A percentile compares a stretch with the other conserved stretches of the same genome.
Conservation (phyloP, 2,113 vertebrate genomes). For the Apteryx owenii region DNA sequence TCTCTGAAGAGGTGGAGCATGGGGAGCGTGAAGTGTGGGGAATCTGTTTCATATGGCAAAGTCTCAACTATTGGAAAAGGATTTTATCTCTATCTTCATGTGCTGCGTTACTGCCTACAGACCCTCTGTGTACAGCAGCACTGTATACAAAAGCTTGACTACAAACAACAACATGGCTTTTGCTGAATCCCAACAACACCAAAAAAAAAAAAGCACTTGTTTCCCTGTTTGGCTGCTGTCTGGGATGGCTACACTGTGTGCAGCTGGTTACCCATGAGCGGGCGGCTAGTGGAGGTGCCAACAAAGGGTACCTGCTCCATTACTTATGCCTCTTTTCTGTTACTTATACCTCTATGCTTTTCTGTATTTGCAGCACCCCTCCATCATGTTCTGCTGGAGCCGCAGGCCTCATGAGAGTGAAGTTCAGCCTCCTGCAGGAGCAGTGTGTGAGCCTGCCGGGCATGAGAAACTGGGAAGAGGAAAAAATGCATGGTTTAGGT, state of each 20-base stretch:
- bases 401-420: not conserved
- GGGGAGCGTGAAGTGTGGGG: not conserved
- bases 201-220: not conserved
- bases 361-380: not conserved
- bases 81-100: not conserved
- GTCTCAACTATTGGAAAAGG: not conserved
- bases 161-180: not conserved
- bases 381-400: not conserved
- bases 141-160: not conserved
- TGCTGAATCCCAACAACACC: accelerated
- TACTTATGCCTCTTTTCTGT: not conserved
- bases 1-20: not conserved
- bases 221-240: not conserved
- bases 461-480: not conserved
- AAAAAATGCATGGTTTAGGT: not conserved
- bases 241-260: accelerated
- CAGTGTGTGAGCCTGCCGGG: not conserved
- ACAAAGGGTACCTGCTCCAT: not conserved
- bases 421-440: not conserved
- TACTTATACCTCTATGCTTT: not conserved
- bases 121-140: too few species aligned
- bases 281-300: not conserved
- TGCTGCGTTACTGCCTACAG: not conserved
- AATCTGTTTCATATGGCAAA: not conserved
- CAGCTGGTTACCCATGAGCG: not conserved